Evolutionary conservation across 1,140 invertebrate genomes (phyloP).

Genomic region (Sarcophaga peregrina): DNA sequence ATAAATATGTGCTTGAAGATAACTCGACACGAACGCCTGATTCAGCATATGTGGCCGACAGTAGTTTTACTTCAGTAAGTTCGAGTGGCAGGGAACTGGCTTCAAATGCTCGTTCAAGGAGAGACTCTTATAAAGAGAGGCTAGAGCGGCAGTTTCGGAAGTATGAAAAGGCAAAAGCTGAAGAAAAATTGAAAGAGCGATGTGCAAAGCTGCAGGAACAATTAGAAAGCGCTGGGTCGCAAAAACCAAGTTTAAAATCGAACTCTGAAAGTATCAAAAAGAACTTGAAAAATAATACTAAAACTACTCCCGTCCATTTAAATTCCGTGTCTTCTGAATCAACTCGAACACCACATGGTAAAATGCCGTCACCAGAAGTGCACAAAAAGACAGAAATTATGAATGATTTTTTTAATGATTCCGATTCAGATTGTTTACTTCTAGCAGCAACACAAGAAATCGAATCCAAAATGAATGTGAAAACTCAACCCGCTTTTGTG

Average conservation of each 20-base stretch:
- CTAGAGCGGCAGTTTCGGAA: constrained; percentile 53
- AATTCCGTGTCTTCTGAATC: background rate
- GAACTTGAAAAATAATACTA: background rate
- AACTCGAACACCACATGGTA: background rate
- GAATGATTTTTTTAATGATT: constrained; percentile 60
- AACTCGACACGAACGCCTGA: constrained; percentile 47
- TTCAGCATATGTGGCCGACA: constrained; percentile 53
- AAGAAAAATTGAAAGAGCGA: constrained; percentile 57
- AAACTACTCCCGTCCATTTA: background rate
- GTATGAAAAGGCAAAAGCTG: constrained; percentile 55
- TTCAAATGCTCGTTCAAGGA: background rate
- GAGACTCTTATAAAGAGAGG: constrained; percentile 26
- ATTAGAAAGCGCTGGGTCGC: constrained; percentile 50
- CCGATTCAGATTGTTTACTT: constrained; percentile 58
- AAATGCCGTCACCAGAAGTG: background rate
- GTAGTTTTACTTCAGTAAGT: constrained; percentile 57
- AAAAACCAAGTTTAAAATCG: background rate
- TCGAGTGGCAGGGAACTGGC: constrained; percentile 31
- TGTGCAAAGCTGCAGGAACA: constrained; percentile 57
- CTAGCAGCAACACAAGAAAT: constrained; percentile 60
- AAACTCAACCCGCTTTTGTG: background rate
- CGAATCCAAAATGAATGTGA: constrained; percentile 47
- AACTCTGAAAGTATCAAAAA: background rate
- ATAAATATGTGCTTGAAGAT: background rate
- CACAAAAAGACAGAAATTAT: background rate